Percentiles rank a stretch among this genome's conserved stretches.
Conservation (phyloP, 2,888 invertebrate species). For the Epicampocera succincta region DNA sequence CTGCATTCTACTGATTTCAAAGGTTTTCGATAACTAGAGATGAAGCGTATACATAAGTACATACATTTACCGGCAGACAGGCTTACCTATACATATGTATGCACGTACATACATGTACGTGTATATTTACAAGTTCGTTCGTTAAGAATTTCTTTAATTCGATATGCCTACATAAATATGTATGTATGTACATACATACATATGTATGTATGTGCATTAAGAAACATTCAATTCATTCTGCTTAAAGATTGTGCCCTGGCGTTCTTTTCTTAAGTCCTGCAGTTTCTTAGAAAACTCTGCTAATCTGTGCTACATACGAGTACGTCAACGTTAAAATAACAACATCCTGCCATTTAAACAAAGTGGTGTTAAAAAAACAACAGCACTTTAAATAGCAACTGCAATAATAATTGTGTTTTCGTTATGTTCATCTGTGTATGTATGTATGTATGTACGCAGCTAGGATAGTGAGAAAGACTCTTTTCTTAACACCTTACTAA, state of each 20-base stretch:
- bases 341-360: conserved; percentile 28
- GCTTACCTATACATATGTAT: no score
- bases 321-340: conserved; percentile 37
- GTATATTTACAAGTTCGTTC: not conserved
- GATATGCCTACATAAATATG: conserved; percentile 48
- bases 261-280: conserved; percentile 14
- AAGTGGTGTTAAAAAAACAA: conserved; percentile 11
- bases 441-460: conserved; percentile 8
- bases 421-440: not conserved
- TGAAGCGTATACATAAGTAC: no score
- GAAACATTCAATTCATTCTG: conserved; percentile 34
- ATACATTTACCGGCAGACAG: conserved; percentile 6
- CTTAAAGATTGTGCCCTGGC: conserved; percentile 32
- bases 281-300: conserved; percentile 42
- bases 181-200: no score
- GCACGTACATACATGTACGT: no score
- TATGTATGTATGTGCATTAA: no score
- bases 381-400: not conserved
- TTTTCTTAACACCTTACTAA: conserved; percentile 19
- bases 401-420: conserved; percentile 11
- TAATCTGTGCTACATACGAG: conserved; percentile 15
- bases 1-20: conserved; percentile 40
- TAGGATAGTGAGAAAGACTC: conserved; percentile 11
- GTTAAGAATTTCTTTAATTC: conserved; percentile 41
- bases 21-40: conserved; percentile 1